Conservation (phyloP, 2,888 invertebrate species). For the Archaeoteleia sp. region DNA sequence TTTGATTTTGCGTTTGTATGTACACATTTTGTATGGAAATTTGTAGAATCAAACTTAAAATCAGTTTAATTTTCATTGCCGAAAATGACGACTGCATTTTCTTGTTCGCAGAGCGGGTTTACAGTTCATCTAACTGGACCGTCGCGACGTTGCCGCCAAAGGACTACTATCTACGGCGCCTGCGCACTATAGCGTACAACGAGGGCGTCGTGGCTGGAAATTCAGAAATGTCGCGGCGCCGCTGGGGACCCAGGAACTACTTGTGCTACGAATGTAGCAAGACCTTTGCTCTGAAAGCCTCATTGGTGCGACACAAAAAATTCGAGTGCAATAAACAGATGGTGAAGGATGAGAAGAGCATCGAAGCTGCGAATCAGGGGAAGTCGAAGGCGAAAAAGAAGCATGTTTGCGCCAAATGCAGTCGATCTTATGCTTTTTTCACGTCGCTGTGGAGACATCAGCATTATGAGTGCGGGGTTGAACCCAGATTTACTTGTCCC, state of each 20-base stretch:
- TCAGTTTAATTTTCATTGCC: too few species aligned
- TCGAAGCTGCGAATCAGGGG: constrained; percentile 8
- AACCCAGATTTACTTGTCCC: constrained; percentile 79
- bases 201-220: constrained; percentile 10
- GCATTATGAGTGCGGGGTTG: constrained; percentile 79
- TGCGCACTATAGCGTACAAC: constrained; percentile 38
- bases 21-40: too few species aligned
- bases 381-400: constrained; percentile 58
- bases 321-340: constrained; percentile 57
- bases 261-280: constrained; percentile 65
- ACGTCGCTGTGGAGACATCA: constrained; percentile 70
- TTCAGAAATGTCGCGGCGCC: constrained; percentile 15
- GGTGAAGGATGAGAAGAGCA: constrained; percentile 6
- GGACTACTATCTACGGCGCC: constrained; percentile 30
- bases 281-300: constrained; percentile 64
- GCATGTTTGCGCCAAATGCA: constrained; percentile 63
- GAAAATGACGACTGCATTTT: too few species aligned
- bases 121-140: constrained; percentile 68
- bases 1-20: too few species aligned
- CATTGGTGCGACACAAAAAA: constrained; percentile 64
- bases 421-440: constrained; percentile 66
- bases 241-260: constrained; percentile 62
- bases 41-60: too few species aligned
- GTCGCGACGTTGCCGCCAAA: constrained; percentile 48
- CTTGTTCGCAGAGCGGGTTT: constrained; percentile 60